These are phyloP conservation scores for Antrozous pallidus DNA, from an alignment of 2,797 vertebrate species.

Conservation along the genomic window DNA sequence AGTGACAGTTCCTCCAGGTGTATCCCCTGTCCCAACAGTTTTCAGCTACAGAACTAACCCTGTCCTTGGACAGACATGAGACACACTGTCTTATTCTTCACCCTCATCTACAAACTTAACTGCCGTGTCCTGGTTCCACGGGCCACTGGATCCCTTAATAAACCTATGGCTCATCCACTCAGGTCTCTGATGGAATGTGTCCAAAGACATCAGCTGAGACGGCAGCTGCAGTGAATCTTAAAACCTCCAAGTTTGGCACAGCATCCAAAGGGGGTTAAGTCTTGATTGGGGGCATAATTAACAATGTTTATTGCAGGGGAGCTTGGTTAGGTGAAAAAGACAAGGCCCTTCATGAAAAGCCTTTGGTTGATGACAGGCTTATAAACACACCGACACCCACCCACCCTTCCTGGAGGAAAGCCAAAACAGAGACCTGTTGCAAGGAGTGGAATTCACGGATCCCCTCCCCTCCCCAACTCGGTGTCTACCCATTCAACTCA, in stretches of 20 bases:
- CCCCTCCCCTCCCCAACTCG: background rate
- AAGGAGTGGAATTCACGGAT: background rate
- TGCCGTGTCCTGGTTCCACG: background rate
- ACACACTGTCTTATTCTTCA: background rate
- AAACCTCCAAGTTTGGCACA: conserved; percentile 23
- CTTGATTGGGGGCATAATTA: conserved; percentile 55
- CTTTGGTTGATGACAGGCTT: conserved; percentile 58
- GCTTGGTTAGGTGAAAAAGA: conserved; percentile 51
- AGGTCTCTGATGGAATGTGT: conserved; percentile 19
- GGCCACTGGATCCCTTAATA: background rate
- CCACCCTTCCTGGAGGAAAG: conserved; percentile 13
- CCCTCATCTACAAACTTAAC: background rate
- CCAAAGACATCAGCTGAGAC: conserved; percentile 26
- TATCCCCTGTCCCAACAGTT: background rate
- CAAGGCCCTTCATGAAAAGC: conserved; percentile 45
- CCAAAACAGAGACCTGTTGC: conserved; percentile 10
- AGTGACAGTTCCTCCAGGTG: background rate
- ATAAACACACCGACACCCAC: conserved; percentile 45
- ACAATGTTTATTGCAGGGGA: conserved; percentile 56
- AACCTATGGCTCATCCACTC: background rate
- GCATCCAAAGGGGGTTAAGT: conserved; percentile 50
- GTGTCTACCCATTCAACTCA: conserved; percentile 6
- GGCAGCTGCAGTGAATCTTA: background rate
- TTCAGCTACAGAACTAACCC: background rate
- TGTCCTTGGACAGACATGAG: background rate